Evolutionary conservation across 2,797 vertebrate species (phyloP).

Genomic region (Scyliorhinus canicula): DNA sequence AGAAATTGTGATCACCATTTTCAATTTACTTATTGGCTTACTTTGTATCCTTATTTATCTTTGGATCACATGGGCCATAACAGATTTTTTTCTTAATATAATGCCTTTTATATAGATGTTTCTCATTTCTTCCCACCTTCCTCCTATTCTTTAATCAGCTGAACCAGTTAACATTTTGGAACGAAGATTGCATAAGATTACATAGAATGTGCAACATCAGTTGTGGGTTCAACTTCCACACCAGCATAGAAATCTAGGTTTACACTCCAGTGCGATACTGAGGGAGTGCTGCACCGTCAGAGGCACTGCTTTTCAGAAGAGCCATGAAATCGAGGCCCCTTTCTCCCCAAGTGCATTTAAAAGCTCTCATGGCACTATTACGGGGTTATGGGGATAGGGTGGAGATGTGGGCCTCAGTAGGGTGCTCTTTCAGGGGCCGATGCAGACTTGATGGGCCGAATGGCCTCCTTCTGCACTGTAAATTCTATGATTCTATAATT

Average conservation of each 20-base stretch:
- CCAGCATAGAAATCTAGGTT: background rate
- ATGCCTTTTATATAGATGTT: background rate
- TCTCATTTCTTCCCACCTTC: background rate
- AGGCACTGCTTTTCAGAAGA: no score
- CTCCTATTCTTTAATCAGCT: background rate
- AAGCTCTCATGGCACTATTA: background rate
- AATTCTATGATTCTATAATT: no score
- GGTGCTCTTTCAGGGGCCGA: no score
- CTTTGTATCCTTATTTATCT: background rate
- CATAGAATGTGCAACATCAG: background rate
- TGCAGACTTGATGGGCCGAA: no score
- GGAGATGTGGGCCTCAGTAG: no score
- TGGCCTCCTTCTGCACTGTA: no score
- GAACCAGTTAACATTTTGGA: background rate
- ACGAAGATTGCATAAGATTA: background rate
- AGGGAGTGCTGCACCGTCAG: no score
- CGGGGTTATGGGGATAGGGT: no score
- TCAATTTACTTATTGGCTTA: background rate
- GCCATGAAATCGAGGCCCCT: background rate
- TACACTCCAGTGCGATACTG: background rate
- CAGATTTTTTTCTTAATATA: background rate
- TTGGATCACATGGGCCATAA: background rate
- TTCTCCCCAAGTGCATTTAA: no score
- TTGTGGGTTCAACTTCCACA: no score
- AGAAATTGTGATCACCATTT: background rate